Conservation (phyloP, 1,140 invertebrate genomes). For the Spodoptera litura region DNA sequence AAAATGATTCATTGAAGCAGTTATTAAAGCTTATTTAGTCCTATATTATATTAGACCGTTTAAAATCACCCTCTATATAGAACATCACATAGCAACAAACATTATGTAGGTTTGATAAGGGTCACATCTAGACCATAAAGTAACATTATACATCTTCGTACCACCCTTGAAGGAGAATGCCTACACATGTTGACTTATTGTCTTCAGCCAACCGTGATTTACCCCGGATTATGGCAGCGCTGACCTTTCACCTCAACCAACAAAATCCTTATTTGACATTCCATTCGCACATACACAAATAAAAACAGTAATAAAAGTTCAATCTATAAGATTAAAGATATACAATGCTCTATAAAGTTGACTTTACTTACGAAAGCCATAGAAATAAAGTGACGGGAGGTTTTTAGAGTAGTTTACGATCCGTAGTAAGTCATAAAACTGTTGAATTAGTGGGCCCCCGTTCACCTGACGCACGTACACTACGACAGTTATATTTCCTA, state of each 20-base stretch:
- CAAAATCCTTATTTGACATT: neutral
- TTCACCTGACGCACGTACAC: constrained; percentile 2
- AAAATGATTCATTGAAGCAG: too few relatives aligned
- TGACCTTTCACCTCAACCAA: neutral
- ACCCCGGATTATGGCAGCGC: neutral
- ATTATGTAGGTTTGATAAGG: too few relatives aligned
- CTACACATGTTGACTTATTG: constrained; percentile 5
- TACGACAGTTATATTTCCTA: constrained; percentile 40
- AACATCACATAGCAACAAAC: too few relatives aligned
- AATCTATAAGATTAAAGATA: constrained; percentile 22
- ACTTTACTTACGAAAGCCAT: constrained; percentile 7
- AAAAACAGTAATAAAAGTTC: constrained; percentile 3
- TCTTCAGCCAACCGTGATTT: neutral
- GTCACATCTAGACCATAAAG: neutral
- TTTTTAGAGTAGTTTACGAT: constrained; percentile 47
- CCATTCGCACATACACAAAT: neutral
- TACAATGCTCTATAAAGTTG: neutral
- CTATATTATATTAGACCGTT: too few relatives aligned
- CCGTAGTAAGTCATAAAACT: constrained; percentile 43
- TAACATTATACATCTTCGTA: neutral
- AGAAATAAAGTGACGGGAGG: constrained; percentile 39
- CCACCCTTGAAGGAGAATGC: neutral
- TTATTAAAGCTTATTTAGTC: too few relatives aligned
- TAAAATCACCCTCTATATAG: too few relatives aligned
- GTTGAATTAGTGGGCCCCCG: constrained; percentile 42